Conservation (phyloP, 2,113 vertebrate species). For the Dicrurus megarhynchus region DNA sequence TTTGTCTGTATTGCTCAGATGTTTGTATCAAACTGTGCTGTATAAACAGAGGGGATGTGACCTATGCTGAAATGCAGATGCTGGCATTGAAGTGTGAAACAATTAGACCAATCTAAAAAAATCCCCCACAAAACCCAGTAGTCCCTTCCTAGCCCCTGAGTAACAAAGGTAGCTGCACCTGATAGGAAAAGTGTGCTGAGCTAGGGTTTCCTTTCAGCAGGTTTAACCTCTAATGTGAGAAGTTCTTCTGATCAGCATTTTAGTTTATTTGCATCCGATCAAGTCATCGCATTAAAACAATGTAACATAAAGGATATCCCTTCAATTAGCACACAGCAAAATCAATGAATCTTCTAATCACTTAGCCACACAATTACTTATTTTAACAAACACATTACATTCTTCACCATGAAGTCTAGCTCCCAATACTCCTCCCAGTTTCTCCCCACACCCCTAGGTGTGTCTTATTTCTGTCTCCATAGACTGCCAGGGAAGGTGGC, state of each 20-base stretch:
- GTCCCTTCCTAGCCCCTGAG: neutral
- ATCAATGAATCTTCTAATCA: neutral
- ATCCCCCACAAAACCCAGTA: accelerated
- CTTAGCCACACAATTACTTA: neutral
- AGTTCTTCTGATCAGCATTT: neutral
- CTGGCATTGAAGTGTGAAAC: neutral
- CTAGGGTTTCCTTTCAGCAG: neutral
- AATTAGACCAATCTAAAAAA: neutral
- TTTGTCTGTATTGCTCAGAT: neutral
- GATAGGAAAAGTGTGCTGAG: accelerated
- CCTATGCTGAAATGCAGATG: neutral
- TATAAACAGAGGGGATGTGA: neutral
- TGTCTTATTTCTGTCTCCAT: neutral
- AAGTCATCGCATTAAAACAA: neutral
- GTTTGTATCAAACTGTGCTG: neutral
- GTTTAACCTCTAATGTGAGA: neutral
- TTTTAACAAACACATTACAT: neutral
- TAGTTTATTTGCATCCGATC: neutral
- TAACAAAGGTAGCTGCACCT: neutral
- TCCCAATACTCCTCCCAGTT: neutral
- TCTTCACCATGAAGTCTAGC: neutral
- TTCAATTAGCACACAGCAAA: neutral
- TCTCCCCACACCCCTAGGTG: neutral
- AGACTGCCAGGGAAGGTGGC: no score
- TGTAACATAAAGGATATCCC: neutral